Conservation (phyloP, 2,797 vertebrate species). For the Gymnothorax javanicus region DNA sequence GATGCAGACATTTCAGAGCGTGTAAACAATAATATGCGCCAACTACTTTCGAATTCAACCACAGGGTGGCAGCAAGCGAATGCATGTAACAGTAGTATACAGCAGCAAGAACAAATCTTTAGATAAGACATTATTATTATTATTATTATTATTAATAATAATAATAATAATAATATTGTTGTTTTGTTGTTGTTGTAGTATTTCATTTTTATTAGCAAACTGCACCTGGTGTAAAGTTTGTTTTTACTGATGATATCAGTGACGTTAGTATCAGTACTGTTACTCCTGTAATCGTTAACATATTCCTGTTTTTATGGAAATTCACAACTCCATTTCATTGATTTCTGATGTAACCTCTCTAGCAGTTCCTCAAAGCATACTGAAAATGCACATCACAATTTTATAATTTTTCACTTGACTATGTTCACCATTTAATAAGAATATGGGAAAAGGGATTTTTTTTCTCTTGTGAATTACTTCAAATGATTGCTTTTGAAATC, state of each 20-base stretch:
- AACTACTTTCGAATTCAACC: constrained; percentile 1
- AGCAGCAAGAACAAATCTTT: background rate
- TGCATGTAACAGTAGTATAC: background rate
- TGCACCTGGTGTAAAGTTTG: too few species aligned
- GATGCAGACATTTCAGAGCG: background rate
- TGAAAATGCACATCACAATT: background rate
- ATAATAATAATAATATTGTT: background rate
- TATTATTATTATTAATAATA: background rate
- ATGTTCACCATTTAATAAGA: background rate
- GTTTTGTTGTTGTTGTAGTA: background rate
- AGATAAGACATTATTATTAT: background rate
- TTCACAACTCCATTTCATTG: background rate
- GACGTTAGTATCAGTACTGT: too few species aligned
- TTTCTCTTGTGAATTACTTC: background rate
- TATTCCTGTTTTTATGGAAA: background rate
- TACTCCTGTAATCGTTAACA: background rate
- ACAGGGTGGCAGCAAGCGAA: constrained; percentile 5
- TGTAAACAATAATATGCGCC: background rate
- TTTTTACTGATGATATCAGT: background rate
- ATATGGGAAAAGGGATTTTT: background rate
- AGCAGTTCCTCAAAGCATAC: background rate
- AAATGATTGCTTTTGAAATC: background rate
- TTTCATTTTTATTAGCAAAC: background rate
- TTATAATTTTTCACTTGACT: background rate
- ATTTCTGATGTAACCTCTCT: background rate